These are phyloP conservation scores for Chondrilla cf. caribensis DNA, from an alignment of 37 sponge, comb jelly and placozoan genomes.

Conservation along the genomic window DNA sequence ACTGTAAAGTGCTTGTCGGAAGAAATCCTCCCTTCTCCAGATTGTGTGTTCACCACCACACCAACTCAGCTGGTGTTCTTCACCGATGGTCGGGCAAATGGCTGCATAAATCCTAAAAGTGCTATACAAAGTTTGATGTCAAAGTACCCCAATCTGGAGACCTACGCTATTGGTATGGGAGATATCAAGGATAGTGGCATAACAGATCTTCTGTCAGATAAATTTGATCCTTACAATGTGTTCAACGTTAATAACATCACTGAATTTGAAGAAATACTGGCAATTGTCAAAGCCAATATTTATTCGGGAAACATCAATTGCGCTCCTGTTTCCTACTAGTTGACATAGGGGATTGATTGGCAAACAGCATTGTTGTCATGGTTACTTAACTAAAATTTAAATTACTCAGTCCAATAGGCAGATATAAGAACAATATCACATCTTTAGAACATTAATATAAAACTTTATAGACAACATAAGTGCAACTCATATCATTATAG, in stretches of 20 bases:
- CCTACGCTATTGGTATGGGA: constrained; percentile 20
- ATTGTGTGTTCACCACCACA: background rate
- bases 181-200: background rate
- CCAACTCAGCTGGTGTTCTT: constrained; percentile 21
- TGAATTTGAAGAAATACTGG: background rate
- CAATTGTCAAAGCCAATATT: background rate
- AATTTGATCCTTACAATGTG: background rate
- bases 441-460: too few species aligned
- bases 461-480: too few species aligned
- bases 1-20: constrained; percentile 23
- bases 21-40: constrained; percentile 17
- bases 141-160: constrained; percentile 18
- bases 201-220: background rate
- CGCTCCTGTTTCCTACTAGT: background rate
- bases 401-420: too few species aligned
- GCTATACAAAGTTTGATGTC: background rate
- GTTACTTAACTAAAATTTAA: too few species aligned
- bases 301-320: background rate
- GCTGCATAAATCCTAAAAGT: background rate
- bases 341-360: background rate
- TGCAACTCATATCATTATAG: too few species aligned
- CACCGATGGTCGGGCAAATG: constrained; percentile 7
- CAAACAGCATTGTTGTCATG: too few species aligned
- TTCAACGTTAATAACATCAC: background rate
- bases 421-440: too few species aligned